These are phyloP conservation scores for Saxicola maurus DNA, from an alignment of 2,797 vertebrate genomes.

Conservation along the genomic window DNA sequence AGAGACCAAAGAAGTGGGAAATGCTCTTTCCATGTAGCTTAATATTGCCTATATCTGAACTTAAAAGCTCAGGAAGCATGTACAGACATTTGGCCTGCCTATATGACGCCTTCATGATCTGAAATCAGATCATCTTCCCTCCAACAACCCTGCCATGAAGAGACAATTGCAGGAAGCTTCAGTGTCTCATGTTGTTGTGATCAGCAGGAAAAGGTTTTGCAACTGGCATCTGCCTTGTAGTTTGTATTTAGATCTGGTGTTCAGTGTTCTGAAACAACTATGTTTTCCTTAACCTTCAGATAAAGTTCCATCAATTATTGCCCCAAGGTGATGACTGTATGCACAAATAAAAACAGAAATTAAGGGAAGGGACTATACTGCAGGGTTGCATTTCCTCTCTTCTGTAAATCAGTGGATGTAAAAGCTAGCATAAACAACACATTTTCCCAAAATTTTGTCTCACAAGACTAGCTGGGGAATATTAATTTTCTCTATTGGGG, in stretches of 20 bases:
- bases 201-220: background rate
- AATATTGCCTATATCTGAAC: background rate
- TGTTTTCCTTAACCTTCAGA: background rate
- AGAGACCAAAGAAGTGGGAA: background rate
- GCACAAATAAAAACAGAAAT: background rate
- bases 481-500: background rate
- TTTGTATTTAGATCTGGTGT: background rate
- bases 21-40: background rate
- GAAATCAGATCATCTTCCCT: background rate
- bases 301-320: background rate
- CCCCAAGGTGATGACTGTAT: background rate
- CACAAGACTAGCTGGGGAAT: background rate
- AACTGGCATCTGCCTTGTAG: background rate
- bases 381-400: background rate
- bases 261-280: background rate
- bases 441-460: background rate
- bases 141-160: background rate
- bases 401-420: background rate
- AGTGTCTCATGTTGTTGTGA: background rate
- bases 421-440: background rate
- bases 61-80: background rate
- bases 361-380: background rate
- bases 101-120: background rate
- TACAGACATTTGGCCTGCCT: background rate
- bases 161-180: background rate